Percentiles rank a stretch among this genome's conserved stretches.
These are phyloP conservation scores for Apodemia arnacis DNA, from an alignment of 2,888 invertebrate genomes.

Conservation along the genomic window DNA sequence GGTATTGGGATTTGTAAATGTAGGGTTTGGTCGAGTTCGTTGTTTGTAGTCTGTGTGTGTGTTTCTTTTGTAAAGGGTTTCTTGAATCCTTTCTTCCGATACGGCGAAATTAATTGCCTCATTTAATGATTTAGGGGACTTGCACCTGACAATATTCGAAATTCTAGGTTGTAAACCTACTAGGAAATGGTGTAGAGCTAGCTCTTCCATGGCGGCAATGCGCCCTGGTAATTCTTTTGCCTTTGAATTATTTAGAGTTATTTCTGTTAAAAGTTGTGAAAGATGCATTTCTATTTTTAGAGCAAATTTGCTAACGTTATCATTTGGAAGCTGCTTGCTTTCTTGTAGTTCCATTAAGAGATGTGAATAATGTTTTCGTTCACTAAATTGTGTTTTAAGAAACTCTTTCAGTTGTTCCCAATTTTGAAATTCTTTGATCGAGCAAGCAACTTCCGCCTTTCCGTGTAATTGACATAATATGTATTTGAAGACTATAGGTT, in stretches of 20 bases:
- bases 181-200: conserved; percentile 14
- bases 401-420: too few species aligned
- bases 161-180: conserved; percentile 52
- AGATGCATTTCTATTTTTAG: conserved; percentile 46
- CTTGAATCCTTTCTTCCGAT: conserved; percentile 59
- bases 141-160: conserved; percentile 54
- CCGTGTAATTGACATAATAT: too few species aligned
- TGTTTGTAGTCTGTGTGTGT: not conserved
- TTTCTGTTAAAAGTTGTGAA: conserved; percentile 49
- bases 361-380: too few species aligned
- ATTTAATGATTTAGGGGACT: conserved; percentile 47
- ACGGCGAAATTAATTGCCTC: conserved; percentile 60
- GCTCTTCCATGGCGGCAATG: not conserved
- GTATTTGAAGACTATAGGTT: too few species aligned
- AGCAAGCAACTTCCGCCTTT: too few species aligned
- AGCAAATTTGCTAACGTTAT: not conserved
- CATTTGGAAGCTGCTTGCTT: too few species aligned
- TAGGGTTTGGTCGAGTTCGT: not conserved
- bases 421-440: too few species aligned
- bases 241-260: conserved; percentile 27
- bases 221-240: conserved; percentile 58
- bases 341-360: too few species aligned
- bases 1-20: not conserved
- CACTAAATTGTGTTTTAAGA: too few species aligned
- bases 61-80: conserved; percentile 4